Conservation (phyloP, 2,113 vertebrate genomes). For the Chaetodon trifascialis region DNA sequence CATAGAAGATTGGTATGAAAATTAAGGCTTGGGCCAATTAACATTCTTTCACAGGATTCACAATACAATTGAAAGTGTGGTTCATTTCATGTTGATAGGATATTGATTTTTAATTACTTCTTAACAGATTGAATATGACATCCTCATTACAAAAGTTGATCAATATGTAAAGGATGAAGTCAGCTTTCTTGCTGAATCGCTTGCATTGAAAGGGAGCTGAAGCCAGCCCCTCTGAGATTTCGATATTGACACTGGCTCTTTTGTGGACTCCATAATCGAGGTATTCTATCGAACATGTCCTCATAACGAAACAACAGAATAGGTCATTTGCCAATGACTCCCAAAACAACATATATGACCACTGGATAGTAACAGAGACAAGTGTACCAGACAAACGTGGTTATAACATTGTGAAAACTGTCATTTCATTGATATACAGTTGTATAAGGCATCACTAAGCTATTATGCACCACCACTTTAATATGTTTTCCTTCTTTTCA, state of each 20-base stretch:
- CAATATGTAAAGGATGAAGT: slow-evolving; percentile 73
- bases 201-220: slow-evolving; percentile 34
- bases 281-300: slow-evolving; percentile 3
- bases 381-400: too few relatives aligned
- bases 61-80: slow-evolving; percentile 46
- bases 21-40: slow-evolving; percentile 55
- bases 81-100: slow-evolving; percentile 65
- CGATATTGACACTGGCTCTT: slow-evolving; percentile 5
- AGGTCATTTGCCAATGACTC: too few relatives aligned
- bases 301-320: too few relatives aligned
- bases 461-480: background rate
- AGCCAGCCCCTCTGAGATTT: slow-evolving; percentile 1
- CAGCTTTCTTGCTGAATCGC: slow-evolving; percentile 55
- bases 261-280: slow-evolving; percentile 13
- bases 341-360: too few relatives aligned
- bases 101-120: slow-evolving; percentile 76
- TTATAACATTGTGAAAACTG: too few relatives aligned
- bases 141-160: slow-evolving; percentile 67
- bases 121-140: slow-evolving; percentile 77
- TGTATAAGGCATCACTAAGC: background rate
- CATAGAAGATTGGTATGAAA: slow-evolving; percentile 36
- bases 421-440: background rate
- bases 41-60: slow-evolving; percentile 26
- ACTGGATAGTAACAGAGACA: too few relatives aligned
- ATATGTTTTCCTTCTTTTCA: background rate